Evolutionary conservation across 2,113 vertebrate genomes (phyloP).

Genomic region (Pituophis catenifer): DNA sequence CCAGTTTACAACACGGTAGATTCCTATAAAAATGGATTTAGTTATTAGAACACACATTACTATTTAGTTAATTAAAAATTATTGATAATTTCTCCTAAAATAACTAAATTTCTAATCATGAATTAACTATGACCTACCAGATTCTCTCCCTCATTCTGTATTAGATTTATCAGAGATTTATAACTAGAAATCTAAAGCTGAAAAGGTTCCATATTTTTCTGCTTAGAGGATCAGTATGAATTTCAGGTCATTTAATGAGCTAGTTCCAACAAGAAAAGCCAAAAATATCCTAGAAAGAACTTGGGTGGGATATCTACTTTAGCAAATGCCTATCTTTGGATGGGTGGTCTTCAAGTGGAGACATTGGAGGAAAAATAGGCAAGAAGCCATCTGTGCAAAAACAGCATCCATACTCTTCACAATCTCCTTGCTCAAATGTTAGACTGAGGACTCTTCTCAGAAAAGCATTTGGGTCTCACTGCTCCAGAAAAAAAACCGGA

Average conservation of each 20-base stretch:
- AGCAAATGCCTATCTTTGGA: not conserved
- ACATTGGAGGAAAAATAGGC: not conserved
- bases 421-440: not conserved
- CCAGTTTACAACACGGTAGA: not conserved
- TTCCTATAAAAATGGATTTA: not conserved
- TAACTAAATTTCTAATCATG: not conserved
- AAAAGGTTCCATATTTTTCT: not conserved
- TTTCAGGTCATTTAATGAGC: not conserved
- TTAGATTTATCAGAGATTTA: not conserved
- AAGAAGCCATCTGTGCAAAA: not conserved
- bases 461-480: not conserved
- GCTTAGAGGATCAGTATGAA: not conserved
- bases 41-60: not conserved
- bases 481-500: not conserved
- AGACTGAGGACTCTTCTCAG: not conserved
- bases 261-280: not conserved
- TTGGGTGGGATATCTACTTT: not conserved
- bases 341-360: not conserved
- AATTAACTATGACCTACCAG: not conserved
- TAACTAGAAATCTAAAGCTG: not conserved
- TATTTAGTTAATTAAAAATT: not conserved
- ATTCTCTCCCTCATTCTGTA: not conserved
- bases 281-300: not conserved
- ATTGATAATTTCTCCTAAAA: not conserved
- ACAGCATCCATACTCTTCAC: not conserved